Percentiles rank a stretch among this genome's conserved stretches.
phyloP scores from a whole-genome alignment of 2,797 vertebrate genomes.

The Cuniculus paca region DNA sequence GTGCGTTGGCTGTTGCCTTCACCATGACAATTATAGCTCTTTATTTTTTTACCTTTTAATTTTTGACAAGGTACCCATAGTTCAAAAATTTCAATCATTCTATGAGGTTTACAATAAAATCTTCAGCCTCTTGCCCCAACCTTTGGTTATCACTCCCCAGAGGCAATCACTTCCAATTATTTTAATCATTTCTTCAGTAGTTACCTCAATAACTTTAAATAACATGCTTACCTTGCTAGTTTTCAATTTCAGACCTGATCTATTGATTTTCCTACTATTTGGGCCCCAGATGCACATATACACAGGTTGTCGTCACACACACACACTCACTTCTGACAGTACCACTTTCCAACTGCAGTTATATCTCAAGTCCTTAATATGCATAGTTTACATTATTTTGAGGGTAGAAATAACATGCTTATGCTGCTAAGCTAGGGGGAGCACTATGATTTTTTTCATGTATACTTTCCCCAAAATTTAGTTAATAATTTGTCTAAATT shows the following conservation, averaged over 20 bases:
- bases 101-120: neutral
- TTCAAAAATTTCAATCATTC: conserved; percentile 25
- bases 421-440: neutral
- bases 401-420: neutral
- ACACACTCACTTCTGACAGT: neutral
- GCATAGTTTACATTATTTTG: neutral
- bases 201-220: conserved; percentile 54
- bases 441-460: neutral
- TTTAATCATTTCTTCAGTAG: conserved; percentile 52
- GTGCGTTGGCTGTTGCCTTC: neutral
- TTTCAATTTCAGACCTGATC: conserved; percentile 35
- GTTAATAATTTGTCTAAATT: neutral
- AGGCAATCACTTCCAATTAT: conserved; percentile 3
- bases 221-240: conserved; percentile 1
- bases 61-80: neutral
- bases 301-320: fast-evolving
- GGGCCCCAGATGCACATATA: neutral
- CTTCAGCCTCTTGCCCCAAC: neutral
- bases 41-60: neutral
- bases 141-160: neutral
- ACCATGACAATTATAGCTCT: neutral
- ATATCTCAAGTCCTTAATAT: neutral
- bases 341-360: neutral
- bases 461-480: neutral
- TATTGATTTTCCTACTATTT: conserved; percentile 26